These are phyloP conservation scores for Drosophila nr. fundita DNA, from an alignment of 2,888 invertebrate genomes.

Conservation along the genomic window DNA sequence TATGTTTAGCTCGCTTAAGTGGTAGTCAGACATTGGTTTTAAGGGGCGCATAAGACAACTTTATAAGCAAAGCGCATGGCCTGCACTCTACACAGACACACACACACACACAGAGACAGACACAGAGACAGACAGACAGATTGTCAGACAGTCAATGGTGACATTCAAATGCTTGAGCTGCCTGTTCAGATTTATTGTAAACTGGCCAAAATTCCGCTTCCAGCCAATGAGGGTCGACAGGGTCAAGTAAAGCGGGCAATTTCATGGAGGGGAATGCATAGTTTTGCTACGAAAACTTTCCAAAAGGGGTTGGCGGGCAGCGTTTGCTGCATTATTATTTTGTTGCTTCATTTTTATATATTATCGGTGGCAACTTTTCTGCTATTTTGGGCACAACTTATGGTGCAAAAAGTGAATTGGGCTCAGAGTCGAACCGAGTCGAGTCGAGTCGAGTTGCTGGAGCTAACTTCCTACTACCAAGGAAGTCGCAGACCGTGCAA, in stretches of 20 bases:
- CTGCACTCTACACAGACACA: conserved; percentile 62
- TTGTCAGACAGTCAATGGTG: conserved; percentile 42
- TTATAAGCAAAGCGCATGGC: conserved; percentile 61
- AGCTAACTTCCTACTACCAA: conserved; percentile 72
- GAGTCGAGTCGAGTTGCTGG: conserved; percentile 51
- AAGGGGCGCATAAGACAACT: conserved; percentile 66
- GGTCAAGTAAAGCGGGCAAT: conserved; percentile 51
- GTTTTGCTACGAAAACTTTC: conserved; percentile 65
- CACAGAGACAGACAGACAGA: conserved; percentile 38
- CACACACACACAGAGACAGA: not conserved
- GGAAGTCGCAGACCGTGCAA: conserved; percentile 76
- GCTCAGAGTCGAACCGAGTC: conserved; percentile 25
- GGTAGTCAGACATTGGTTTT: conserved; percentile 78
- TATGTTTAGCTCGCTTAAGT: conserved; percentile 77
- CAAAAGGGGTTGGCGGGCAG: conserved; percentile 4
- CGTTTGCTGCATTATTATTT: conserved; percentile 55
- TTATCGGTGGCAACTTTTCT: conserved; percentile 74
- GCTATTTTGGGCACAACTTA: conserved; percentile 77
- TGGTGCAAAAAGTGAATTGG: conserved; percentile 75
- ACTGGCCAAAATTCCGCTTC: conserved; percentile 30
- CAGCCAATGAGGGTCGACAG: conserved; percentile 19
- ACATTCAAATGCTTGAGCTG: conserved; percentile 68
- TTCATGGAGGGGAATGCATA: conserved; percentile 36
- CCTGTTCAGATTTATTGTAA: conserved; percentile 64
- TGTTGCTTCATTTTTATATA: conserved; percentile 66